A percentile compares a stretch with the other conserved stretches of the same genome.
phyloP scores from a whole-genome alignment of 2,888 invertebrate species.

The Xestia xanthographa region DNA sequence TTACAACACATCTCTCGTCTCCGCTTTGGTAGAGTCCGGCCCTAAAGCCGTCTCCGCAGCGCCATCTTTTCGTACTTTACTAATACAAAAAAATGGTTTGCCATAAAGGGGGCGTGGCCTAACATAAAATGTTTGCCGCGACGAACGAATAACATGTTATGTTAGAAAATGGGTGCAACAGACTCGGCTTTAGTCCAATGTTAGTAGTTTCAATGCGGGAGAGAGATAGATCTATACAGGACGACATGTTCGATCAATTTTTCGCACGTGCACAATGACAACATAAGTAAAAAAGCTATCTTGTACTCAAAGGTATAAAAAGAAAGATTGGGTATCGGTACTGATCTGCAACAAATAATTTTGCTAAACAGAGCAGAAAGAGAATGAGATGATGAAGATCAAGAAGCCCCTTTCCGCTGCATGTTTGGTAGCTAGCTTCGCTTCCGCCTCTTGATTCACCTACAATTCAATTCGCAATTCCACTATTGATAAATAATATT shows the following conservation, averaged over 20 bases:
- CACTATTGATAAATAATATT: too few species aligned
- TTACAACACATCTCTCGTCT: not conserved
- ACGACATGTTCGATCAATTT: not conserved
- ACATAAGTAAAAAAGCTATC: not conserved
- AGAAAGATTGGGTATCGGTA: not conserved
- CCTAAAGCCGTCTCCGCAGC: not conserved
- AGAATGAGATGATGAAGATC: not conserved
- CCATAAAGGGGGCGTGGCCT: not conserved
- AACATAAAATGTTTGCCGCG: not conserved
- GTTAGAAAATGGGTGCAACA: not conserved
- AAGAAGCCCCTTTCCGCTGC: not conserved
- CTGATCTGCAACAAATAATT: not conserved
- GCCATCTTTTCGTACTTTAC: not conserved
- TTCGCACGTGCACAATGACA: not conserved
- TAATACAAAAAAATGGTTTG: not conserved
- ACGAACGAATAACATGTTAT: not conserved
- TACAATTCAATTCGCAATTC: conserved; percentile 6
- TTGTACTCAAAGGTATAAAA: not conserved
- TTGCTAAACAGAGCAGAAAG: not conserved
- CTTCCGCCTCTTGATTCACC: not conserved
- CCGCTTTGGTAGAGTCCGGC: not conserved
- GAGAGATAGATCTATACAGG: not conserved
- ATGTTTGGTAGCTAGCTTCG: not conserved
- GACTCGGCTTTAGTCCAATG: not conserved
- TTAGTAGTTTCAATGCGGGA: not conserved